Evolutionary conservation across 2,113 vertebrate species (phyloP).

Genomic region (Stegostoma tigrinum): DNA sequence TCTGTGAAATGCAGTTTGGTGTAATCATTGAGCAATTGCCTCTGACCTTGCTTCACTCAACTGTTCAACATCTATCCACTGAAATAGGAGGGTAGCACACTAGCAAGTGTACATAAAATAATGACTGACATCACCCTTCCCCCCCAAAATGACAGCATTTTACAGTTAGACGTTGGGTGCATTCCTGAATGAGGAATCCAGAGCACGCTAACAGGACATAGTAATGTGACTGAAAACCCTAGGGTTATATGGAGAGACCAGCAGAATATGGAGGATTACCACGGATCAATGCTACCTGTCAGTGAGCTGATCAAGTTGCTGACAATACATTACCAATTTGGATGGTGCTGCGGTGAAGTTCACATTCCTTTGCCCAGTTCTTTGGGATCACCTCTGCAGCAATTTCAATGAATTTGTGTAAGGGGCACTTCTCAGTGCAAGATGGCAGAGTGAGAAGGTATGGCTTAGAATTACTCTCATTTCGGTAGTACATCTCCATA

Average conservation of each 20-base stretch:
- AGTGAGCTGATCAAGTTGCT: neutral
- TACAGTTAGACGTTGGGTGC: no score
- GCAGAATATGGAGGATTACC: neutral
- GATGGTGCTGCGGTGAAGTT: slow-evolving; percentile 34
- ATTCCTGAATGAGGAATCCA: no score
- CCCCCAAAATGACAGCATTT: no score
- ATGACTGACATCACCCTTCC: no score
- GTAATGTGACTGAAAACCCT: no score
- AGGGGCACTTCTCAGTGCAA: slow-evolving; percentile 69
- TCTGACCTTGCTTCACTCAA: neutral
- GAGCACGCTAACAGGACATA: no score
- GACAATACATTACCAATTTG: neutral
- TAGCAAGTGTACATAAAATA: no score
- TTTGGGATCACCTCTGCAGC: slow-evolving; percentile 66
- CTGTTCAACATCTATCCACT: neutral
- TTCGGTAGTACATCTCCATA: slow-evolving; percentile 84
- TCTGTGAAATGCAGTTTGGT: no score
- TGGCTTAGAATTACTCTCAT: slow-evolving; percentile 59
- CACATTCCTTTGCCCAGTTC: slow-evolving; percentile 75
- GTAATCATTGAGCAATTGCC: no score
- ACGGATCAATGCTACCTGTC: neutral
- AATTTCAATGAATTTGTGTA: slow-evolving; percentile 69
- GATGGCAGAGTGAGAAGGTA: slow-evolving; percentile 64
- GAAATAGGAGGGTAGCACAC: neutral
- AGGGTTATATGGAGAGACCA: neutral